These are phyloP conservation scores for Drosophila novamexicana DNA, from an alignment of 1,140 invertebrate species.

Conservation along the genomic window DNA sequence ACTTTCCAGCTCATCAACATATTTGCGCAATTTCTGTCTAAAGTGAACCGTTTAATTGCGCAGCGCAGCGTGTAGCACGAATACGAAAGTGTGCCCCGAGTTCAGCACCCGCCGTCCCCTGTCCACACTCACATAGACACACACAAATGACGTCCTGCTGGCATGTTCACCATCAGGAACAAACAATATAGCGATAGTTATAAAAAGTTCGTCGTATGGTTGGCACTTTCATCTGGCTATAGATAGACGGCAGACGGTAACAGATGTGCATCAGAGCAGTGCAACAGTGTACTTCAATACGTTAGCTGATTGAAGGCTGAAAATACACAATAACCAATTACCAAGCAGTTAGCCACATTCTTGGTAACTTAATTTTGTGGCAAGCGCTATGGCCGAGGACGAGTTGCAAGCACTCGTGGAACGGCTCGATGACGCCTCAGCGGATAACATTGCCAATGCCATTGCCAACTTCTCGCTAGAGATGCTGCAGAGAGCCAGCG, in stretches of 20 bases:
- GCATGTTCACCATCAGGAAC: conserved; percentile 11
- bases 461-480: conserved; percentile 77
- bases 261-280: conserved; percentile 33
- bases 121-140: conserved; percentile 27
- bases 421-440: conserved; percentile 55
- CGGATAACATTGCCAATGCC: conserved; percentile 55
- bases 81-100: conserved; percentile 31
- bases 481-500: conserved; percentile 68
- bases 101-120: conserved; percentile 28
- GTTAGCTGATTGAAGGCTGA: conserved; percentile 3
- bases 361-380: not conserved
- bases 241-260: not conserved
- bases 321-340: conserved; percentile 18
- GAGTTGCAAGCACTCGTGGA: conserved; percentile 70
- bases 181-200: not conserved
- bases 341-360: conserved; percentile 7
- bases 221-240: not conserved
- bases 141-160: conserved; percentile 24
- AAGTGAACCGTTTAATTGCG: conserved; percentile 45
- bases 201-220: conserved; percentile 7
- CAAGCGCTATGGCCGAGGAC: conserved; percentile 60
- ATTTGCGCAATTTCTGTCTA: conserved; percentile 43
- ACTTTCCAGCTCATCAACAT: conserved; percentile 33
- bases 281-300: conserved; percentile 4
- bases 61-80: conserved; percentile 8